These are phyloP conservation scores for Diarsia rubi DNA, from an alignment of 2,888 invertebrate species.

Conservation along the genomic window DNA sequence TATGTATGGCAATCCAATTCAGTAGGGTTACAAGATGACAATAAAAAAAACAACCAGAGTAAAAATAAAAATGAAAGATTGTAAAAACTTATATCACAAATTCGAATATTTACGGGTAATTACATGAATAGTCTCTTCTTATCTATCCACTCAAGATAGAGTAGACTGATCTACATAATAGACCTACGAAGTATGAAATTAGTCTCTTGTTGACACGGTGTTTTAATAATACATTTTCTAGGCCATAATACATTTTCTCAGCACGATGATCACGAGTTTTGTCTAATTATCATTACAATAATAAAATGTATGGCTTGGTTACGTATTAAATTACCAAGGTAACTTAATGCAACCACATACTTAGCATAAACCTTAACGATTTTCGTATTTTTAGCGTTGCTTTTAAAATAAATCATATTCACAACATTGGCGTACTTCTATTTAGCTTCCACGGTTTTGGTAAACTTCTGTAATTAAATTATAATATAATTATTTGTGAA, in stretches of 20 bases:
- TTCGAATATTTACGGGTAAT: no score
- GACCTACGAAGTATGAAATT: neutral
- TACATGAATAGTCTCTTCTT: neutral
- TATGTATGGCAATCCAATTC: no score
- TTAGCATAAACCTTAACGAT: neutral
- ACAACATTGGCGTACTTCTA: neutral
- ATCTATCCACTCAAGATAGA: neutral
- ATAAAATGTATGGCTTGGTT: neutral
- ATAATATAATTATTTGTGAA: neutral
- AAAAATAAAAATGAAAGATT: neutral
- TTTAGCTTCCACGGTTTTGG: neutral
- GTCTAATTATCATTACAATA: slow-evolving; percentile 22
- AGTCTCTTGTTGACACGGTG: slow-evolving; percentile 3
- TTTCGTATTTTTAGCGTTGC: neutral
- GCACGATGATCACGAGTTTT: slow-evolving; percentile 33
- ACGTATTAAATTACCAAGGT: neutral
- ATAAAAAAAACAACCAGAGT: neutral
- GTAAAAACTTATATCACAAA: neutral
- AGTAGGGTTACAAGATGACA: neutral
- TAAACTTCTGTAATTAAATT: neutral
- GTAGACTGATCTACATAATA: neutral
- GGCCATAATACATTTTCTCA: slow-evolving; percentile 3
- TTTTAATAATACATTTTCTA: slow-evolving; percentile 3
- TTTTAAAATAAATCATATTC: neutral
- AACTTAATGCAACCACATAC: neutral